Conservation (phyloP, 2,888 invertebrate species). For the Prosopocoilus inquinatus region DNA sequence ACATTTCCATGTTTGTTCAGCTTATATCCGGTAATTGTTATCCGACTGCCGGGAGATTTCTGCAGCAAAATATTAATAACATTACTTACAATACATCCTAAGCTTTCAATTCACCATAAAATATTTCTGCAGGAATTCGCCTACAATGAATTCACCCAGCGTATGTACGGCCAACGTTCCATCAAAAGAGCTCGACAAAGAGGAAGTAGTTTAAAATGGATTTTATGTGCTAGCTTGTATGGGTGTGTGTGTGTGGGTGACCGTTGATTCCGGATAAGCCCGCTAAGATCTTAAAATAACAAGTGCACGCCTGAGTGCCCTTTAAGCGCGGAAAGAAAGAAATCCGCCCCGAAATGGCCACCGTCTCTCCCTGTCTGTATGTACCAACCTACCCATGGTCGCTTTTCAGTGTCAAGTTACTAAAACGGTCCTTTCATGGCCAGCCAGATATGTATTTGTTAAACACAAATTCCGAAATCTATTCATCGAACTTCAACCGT, state of each 20-base stretch:
- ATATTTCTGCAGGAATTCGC: too few relatives aligned
- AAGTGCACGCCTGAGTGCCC: slow-evolving; percentile 22
- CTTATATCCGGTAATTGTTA: slow-evolving; percentile 1
- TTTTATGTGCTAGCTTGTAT: not conserved
- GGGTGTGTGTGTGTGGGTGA: slow-evolving; percentile 5
- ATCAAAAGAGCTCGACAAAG: not conserved
- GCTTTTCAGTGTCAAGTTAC: slow-evolving; percentile 20
- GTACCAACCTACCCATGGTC: not conserved
- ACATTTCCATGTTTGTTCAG: not conserved
- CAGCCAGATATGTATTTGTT: slow-evolving; percentile 4
- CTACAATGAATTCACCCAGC: too few relatives aligned
- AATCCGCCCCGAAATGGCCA: slow-evolving; percentile 20
- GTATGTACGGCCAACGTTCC: not conserved
- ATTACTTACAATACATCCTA: not conserved
- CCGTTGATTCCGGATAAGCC: slow-evolving; percentile 16
- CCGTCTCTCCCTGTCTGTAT: slow-evolving; percentile 1
- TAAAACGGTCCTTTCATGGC: slow-evolving; percentile 1
- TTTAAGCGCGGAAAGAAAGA: slow-evolving; percentile 10
- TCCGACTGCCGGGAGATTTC: not conserved
- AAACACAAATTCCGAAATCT: slow-evolving; percentile 8
- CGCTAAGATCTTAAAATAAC: slow-evolving; percentile 23
- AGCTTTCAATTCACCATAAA: too few relatives aligned
- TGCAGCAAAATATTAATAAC: not conserved
- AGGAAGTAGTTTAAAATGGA: slow-evolving; percentile 4
- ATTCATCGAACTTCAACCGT: not conserved